Evolutionary conservation across 2,797 vertebrate genomes (phyloP).

Genomic region (Sebastes alutus): DNA sequence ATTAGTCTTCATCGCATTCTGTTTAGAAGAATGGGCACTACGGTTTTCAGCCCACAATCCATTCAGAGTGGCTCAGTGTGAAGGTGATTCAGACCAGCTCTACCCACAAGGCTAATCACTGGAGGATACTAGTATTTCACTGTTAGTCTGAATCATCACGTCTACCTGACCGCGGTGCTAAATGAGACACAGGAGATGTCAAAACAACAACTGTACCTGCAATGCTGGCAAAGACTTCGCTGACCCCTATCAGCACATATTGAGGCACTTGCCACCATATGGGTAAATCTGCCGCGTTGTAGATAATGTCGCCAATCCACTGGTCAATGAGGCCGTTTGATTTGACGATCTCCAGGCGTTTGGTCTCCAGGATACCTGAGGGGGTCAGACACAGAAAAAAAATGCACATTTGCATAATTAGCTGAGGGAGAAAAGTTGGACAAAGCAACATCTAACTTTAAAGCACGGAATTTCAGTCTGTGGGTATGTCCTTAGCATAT

Average conservation of each 20-base stretch:
- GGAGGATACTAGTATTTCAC: conserved; percentile 1
- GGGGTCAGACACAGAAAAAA: conserved; percentile 20
- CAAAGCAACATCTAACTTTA: neutral
- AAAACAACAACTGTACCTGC: conserved; percentile 84
- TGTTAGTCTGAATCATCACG: conserved; percentile 14
- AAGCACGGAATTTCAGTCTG: too few species aligned
- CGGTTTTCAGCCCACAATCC: conserved; percentile 11
- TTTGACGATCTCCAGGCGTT: conserved; percentile 89
- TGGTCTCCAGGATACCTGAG: conserved; percentile 95
- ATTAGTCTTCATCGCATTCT: conserved; percentile 45
- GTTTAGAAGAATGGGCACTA: conserved; percentile 5
- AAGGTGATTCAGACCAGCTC: neutral
- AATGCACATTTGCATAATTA: conserved; percentile 17
- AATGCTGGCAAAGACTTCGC: conserved; percentile 98
- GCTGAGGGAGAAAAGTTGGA: neutral
- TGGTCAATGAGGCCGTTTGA: conserved; percentile 87
- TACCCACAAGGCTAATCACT: neutral
- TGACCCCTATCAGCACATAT: conserved; percentile 96
- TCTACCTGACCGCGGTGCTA: neutral
- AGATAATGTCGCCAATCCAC: conserved; percentile 88
- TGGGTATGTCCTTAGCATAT: too few species aligned
- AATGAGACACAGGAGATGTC: conserved; percentile 34
- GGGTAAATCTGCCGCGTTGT: conserved; percentile 91
- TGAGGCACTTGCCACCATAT: conserved; percentile 99
- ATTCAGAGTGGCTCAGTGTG: conserved; percentile 8